phyloP scores from a whole-genome alignment of 2,113 vertebrate genomes.

The Pelmatolapia mariae region DNA sequence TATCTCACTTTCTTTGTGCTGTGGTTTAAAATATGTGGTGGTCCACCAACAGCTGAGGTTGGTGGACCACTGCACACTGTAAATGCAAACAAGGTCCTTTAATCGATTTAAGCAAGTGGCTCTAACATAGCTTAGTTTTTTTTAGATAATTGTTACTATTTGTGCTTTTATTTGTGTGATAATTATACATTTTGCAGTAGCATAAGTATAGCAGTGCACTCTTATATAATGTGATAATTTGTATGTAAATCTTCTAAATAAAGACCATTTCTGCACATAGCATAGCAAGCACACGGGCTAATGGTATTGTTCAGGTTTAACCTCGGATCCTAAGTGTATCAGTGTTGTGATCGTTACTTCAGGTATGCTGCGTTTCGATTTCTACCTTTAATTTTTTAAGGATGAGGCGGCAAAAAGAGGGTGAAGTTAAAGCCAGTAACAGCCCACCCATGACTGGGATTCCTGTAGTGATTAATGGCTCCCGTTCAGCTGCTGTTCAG shows the following conservation, averaged over 20 bases:
- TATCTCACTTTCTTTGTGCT: neutral
- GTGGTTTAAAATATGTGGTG: neutral
- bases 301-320: neutral
- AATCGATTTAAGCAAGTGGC: neutral
- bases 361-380: neutral
- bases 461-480: neutral
- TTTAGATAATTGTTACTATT: neutral
- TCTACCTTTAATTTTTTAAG: neutral
- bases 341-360: neutral
- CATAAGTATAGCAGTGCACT: accelerated
- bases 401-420: accelerated
- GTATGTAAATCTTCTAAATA: neutral
- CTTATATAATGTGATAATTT: accelerated
- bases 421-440: neutral
- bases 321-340: accelerated
- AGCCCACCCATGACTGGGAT: neutral
- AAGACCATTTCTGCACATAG: neutral
- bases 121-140: neutral
- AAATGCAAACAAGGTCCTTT: neutral
- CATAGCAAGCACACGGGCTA: accelerated
- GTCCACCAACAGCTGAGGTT: neutral
- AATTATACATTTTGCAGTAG: neutral
- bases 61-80: neutral
- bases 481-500: neutral
- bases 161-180: neutral